phyloP scores from a whole-genome alignment of 2,888 invertebrate genomes.

The Rotaria macrura region DNA sequence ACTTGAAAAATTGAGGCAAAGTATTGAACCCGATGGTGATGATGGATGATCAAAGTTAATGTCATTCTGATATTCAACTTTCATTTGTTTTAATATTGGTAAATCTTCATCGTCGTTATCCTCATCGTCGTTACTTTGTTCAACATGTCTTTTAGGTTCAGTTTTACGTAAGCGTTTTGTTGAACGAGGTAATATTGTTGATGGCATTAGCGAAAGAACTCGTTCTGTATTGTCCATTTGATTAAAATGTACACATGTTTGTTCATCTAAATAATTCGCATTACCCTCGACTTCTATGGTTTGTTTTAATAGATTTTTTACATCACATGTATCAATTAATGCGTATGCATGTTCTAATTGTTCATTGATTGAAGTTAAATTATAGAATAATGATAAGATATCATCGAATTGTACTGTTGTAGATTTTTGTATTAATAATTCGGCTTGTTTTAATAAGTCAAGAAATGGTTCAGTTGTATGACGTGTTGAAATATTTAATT shows the following conservation, averaged over 20 bases:
- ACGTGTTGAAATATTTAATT: background rate
- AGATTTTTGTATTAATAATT: background rate
- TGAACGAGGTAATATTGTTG: background rate
- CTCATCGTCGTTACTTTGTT: background rate
- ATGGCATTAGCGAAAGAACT: background rate
- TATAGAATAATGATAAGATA: background rate
- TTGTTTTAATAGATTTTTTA: slow-evolving; percentile 6
- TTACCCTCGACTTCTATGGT: background rate
- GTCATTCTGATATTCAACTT: background rate
- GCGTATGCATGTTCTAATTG: background rate
- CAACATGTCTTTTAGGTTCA: background rate
- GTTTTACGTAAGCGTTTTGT: background rate
- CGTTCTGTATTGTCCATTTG: background rate
- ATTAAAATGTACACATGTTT: background rate
- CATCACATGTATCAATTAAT: background rate
- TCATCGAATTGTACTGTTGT: background rate
- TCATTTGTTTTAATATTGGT: background rate
- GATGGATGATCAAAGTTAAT: background rate
- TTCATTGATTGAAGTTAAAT: background rate
- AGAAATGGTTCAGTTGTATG: background rate
- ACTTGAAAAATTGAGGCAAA: background rate
- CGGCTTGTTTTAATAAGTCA: background rate
- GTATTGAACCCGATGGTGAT: background rate
- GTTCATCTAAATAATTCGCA: background rate
- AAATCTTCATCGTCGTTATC: background rate